Conservation (phyloP, 2,797 vertebrate species). For the Characodon lateralis region DNA sequence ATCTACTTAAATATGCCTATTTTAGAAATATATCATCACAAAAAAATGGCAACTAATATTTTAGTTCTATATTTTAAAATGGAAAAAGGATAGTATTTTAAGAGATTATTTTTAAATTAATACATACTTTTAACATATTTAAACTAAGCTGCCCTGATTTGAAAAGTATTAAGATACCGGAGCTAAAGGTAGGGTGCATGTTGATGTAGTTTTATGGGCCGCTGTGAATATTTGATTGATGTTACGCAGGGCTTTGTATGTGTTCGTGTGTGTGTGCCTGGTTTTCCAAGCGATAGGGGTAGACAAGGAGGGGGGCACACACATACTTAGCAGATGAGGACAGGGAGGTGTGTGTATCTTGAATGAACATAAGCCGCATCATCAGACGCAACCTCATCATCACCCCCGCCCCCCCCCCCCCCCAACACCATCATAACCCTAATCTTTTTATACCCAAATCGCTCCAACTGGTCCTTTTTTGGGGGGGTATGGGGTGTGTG, state of each 20-base stretch:
- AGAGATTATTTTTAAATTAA: constrained; percentile 4
- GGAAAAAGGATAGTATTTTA: constrained; percentile 10
- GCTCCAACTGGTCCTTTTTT: constrained; percentile 70
- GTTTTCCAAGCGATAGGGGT: constrained; percentile 65
- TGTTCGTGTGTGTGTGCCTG: constrained; percentile 68
- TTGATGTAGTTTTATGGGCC: constrained; percentile 75
- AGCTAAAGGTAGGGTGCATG: constrained; percentile 64
- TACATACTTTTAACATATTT: neutral
- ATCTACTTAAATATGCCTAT: constrained; percentile 10
- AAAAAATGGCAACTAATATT: neutral
- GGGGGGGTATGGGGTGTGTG: neutral
- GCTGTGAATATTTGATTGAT: constrained; percentile 75
- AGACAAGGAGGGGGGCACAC: constrained; percentile 52
- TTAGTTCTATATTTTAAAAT: constrained; percentile 5
- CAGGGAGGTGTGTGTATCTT: constrained; percentile 59
- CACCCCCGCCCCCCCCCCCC: constrained; percentile 67
- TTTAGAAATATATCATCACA: constrained; percentile 6
- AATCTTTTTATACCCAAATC: constrained; percentile 74
- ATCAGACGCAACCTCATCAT: constrained; percentile 76
- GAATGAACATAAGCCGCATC: constrained; percentile 76
- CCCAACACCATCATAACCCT: constrained; percentile 78
- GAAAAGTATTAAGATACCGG: constrained; percentile 49
- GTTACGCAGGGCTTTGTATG: constrained; percentile 66
- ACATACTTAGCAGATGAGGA: constrained; percentile 49
- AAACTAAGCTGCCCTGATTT: constrained; percentile 35